phyloP scores from a whole-genome alignment of 1,140 invertebrate species.

The Apis dorsata region DNA sequence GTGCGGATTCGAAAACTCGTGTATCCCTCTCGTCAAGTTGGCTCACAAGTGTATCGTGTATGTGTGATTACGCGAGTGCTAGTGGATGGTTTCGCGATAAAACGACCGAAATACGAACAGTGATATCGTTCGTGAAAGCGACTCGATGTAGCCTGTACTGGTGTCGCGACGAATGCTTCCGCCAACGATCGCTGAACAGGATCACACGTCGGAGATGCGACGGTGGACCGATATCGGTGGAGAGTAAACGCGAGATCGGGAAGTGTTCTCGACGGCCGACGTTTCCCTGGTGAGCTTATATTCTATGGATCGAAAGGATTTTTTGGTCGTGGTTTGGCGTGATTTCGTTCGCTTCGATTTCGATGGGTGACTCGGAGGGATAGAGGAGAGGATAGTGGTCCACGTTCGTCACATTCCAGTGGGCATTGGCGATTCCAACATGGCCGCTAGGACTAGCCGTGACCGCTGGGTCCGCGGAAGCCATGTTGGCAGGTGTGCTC shows the following conservation, averaged over 20 bases:
- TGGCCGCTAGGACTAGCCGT: constrained; percentile 78
- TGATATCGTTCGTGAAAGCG: background rate
- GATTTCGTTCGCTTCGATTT: too few species aligned
- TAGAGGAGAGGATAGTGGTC: background rate
- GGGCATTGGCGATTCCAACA: constrained; percentile 76
- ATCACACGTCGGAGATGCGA: constrained; percentile 52
- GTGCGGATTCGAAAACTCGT: background rate
- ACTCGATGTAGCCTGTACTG: constrained; percentile 36
- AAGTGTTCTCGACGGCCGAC: constrained; percentile 33
- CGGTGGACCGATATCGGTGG: constrained; percentile 20
- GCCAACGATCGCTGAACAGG: constrained; percentile 16
- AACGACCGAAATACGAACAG: background rate
- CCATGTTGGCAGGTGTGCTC: constrained; percentile 81
- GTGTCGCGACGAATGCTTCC: constrained; percentile 36
- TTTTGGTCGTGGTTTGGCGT: too few species aligned
- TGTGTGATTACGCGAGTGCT: constrained; percentile 52
- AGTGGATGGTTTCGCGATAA: background rate
- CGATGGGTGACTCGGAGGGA: too few species aligned
- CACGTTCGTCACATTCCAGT: constrained; percentile 58
- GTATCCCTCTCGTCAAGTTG: background rate
- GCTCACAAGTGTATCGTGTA: constrained; percentile 28
- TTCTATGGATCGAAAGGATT: background rate
- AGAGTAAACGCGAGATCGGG: constrained; percentile 45
- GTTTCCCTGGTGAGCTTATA: constrained; percentile 47
- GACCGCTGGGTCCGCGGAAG: constrained; percentile 78